Evolutionary conservation across 1,140 invertebrate genomes (phyloP), one percentile per base, ranked within the genome.

Genomic region (Anastrepha ludens): DNA sequence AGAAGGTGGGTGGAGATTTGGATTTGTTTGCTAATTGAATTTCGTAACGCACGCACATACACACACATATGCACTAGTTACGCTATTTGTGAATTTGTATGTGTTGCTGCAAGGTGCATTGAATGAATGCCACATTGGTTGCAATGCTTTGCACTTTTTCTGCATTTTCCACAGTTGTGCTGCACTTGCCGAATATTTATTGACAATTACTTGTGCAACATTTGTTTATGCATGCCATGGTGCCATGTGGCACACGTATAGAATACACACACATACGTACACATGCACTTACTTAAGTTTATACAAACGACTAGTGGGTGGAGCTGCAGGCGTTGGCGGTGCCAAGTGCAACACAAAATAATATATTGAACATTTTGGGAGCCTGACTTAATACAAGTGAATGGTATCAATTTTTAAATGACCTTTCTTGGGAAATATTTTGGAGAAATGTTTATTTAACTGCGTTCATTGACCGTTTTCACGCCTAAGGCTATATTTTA

Each of bases 1-100:
- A 85, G 86, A 59, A 60, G 87, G 70, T 88, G 47, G 47, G 59
- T 50, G 85, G 87, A 87, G 89, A 88, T 89, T 88, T 88, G 88
- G 88, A 89, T 90, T 90, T 86, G 89, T 91, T 89, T 90, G 91
- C 90, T 90, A 90, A 91, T 91, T 89, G 89, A 86, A 90, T 89
- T 89, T 87, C 67, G 58, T 88, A 86, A 62, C 87, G 64, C 44
- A 85, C 29, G 58, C 50, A 87, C 58, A 60, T 44, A 70, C 70
- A 87, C 20, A 85, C 78, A 20, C 85, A 39, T 55, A 58, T 65
- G 85, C 86, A 81, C 44, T 47, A 8, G 64, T 59, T 55, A 13
- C 4, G n/a, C 29, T 2, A 17, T 64, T 13, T 60, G 29, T 85
- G 81, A 15, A 41, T 20, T 5, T 85, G 41, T 62, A 58, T 86